Evolutionary conservation across 2,888 invertebrate species (phyloP), one percentile per base, ranked within the genome.

Genomic region (Brachypalpus laphriformis): DNA sequence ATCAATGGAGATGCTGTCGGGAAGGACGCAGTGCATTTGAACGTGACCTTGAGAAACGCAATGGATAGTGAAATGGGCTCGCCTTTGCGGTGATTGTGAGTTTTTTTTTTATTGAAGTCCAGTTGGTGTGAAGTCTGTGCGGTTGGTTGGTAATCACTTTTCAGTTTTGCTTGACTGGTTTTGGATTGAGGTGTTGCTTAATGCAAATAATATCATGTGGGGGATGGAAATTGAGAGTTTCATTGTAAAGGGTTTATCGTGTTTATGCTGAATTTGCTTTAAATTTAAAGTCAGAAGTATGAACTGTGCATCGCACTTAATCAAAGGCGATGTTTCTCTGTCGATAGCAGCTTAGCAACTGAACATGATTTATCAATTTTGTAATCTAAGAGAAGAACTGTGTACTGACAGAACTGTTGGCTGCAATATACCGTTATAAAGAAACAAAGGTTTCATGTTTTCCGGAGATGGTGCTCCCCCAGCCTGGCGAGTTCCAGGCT

Each of bases 11-110:
- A 0, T 0, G 37, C 20, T 1, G 40, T 16, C 11, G 20, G 6
- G 16, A 47, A 6, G 25, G 18, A 34, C n/a, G 20, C 8, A 49
- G 25, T 14, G 71, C 22, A 54, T 66, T 77, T 77, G 59, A 77
- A 82, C 77, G 54, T 82, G 77, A 77, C 82, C 82, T 82, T 82
- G 77, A 28, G 7, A 8, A 22, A 45, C 51, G 59, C 71, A 82
- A 56, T 45, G 31, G 34, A 63, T 63, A 51, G 66, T 78, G 51
- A 65, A 78, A 63, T 65, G 63, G 42, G 42, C 63, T 63, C 65
- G 42, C 57, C 65, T 65, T 28, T 71, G 82, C 54, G 71, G 82
- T 34, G 16, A 56, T 9, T 34, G 70, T 45, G 31, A 20, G 51
- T 59, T 42, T 40, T 51, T 42, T 49, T 51, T 45, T 47, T 42